phyloP scores from a whole-genome alignment of 2,113 vertebrate genomes.

The Sebastes schlegelii region DNA sequence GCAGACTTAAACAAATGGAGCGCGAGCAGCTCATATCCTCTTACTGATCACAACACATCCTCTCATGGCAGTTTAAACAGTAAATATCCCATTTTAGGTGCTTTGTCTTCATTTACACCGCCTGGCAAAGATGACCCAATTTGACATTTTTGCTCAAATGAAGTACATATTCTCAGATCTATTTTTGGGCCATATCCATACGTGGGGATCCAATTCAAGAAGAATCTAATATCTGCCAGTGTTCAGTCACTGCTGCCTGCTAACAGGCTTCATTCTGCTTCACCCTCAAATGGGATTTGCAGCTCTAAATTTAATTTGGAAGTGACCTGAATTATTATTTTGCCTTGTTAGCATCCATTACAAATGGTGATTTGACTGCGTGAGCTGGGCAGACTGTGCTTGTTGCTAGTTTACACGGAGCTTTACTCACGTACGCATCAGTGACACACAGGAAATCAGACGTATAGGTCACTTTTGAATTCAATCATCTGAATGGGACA shows the following conservation, averaged over 20 bases:
- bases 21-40: slow-evolving; percentile 52
- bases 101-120: not conserved
- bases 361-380: slow-evolving; percentile 21
- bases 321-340: slow-evolving; percentile 1
- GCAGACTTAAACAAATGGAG: slow-evolving; percentile 30
- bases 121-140: not conserved
- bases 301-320: slow-evolving; percentile 9
- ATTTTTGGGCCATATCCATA: not conserved
- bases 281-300: not conserved
- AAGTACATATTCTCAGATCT: not conserved
- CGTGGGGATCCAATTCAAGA: not conserved
- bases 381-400: slow-evolving; percentile 19
- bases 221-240: too few species aligned
- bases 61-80: not conserved
- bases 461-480: not conserved
- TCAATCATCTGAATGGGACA: not conserved
- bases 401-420: slow-evolving; percentile 44
- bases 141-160: not conserved
- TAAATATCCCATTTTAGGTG: not conserved
- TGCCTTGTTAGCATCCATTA: not conserved
- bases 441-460: slow-evolving; percentile 18
- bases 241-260: not conserved
- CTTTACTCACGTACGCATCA: slow-evolving; percentile 15
- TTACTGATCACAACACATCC: not conserved
- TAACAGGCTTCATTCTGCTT: not conserved